Conservation (phyloP, 1,140 invertebrate genomes). For the Physella acuta region DNA sequence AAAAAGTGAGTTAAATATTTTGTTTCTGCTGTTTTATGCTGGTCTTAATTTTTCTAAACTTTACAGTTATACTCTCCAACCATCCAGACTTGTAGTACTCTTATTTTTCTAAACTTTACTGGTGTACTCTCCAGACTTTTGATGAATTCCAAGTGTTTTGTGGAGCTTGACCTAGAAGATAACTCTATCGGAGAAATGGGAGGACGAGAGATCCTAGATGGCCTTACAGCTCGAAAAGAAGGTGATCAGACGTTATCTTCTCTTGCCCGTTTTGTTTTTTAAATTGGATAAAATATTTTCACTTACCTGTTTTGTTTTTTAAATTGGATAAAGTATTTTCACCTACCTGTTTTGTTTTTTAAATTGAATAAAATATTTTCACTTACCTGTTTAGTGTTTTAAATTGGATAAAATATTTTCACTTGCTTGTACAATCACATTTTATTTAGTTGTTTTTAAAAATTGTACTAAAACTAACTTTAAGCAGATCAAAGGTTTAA, state of each 20-base stretch:
- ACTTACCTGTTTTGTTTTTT: background rate
- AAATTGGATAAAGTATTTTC: background rate
- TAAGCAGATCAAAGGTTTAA: too few species aligned
- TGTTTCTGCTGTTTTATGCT: background rate
- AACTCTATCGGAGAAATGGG: constrained; percentile 58
- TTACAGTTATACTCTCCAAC: background rate
- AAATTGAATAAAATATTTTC: background rate
- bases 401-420: too few species aligned
- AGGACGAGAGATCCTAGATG: constrained; percentile 51
- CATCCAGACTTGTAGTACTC: background rate
- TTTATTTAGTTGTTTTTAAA: too few species aligned
- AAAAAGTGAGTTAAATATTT: constrained; percentile 55
- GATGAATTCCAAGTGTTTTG: constrained; percentile 50
- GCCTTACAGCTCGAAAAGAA: constrained; percentile 51
- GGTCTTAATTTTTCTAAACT: background rate
- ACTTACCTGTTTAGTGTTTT: too few species aligned
- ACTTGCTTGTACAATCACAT: too few species aligned
- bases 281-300: background rate
- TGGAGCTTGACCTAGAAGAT: constrained; percentile 57
- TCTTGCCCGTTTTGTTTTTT: background rate
- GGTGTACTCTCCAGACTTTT: too few species aligned
- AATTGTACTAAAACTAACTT: too few species aligned
- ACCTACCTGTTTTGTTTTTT: background rate
- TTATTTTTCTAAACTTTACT: background rate
- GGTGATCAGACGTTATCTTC: constrained; percentile 33